Evolutionary conservation across 2,888 invertebrate genomes (phyloP), one percentile per base, ranked within the genome.

Genomic region (Microchrysa polita): DNA sequence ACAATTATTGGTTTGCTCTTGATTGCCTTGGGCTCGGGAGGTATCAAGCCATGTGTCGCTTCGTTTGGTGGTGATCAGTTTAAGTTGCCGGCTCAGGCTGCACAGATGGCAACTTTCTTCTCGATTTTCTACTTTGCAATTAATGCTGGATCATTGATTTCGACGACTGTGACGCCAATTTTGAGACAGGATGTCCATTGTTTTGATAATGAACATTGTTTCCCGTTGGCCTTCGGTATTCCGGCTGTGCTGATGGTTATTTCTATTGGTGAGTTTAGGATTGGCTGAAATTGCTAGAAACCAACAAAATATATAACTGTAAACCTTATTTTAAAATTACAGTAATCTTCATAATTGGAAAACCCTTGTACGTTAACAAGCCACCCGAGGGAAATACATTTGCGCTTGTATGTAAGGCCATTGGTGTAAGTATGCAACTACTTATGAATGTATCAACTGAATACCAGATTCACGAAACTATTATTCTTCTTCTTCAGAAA

Each of bases 1-100:
- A 90, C 91, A 0, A 83, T 92, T 75, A 78, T 91, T 20, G 93
- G 92, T 0, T 83, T 94, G 27, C 81, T 89, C 14, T 83, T 93
- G 77, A 91, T 94, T 74, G 92, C 92, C 0, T 77, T 92, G 2
- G 93, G 93, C 1, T 92, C 93, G 0, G 93, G 93, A 0, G 93
- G 93, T 2, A 94, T 94, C 76, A 94, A 94, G 78, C 93, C 94
- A 0, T 94, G 93, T 81, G 93, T 94, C 0, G 87, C 92, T 0
- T 90, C 94, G 0, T 94, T 94, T 81, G 94, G 93, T 2, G 94
- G 93, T 0, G 94, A 94, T 82, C 94, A 93, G 82, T 92, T 93
- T 80, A 83, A 85, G 16, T 79, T 90, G 55, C 90, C 90, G 0
- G 86, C 88, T 63, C 90, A 93, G 84, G 87, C 89, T 16, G 86